These are phyloP conservation scores for Plecturocebus donacophilus DNA, from an alignment of 2,113 vertebrate species.

Conservation along the genomic window DNA sequence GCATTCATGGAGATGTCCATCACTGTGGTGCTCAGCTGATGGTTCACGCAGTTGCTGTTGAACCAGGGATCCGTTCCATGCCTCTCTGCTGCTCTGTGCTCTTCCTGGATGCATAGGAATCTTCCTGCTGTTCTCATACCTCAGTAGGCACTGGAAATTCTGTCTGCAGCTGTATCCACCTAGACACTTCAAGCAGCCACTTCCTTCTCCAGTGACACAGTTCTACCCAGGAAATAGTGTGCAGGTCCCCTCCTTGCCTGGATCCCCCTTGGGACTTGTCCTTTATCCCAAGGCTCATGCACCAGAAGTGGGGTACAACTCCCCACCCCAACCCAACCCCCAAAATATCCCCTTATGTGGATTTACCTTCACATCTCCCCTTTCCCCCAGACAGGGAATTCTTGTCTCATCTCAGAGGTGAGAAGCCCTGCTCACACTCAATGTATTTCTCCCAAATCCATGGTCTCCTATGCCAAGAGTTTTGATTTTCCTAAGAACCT, in stretches of 20 bases:
- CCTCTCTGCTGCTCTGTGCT: not conserved
- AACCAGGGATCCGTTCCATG: not conserved
- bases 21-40: not conserved
- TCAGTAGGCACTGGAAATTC: not conserved
- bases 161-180: not conserved
- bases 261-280: not conserved
- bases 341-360: not conserved
- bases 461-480: not conserved
- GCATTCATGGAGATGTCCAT: not conserved
- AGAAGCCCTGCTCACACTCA: not conserved
- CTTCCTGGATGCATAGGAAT: not conserved
- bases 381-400: not conserved
- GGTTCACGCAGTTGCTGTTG: not conserved
- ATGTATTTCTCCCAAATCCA: rapidly evolving
- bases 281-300: not conserved
- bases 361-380: not conserved
- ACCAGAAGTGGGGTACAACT: not conserved
- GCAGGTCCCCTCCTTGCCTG: not conserved
- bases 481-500: not conserved
- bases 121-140: not conserved
- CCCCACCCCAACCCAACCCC: too few species aligned
- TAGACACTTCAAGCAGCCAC: not conserved
- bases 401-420: not conserved
- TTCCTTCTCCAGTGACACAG: not conserved
- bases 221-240: not conserved